Percentiles rank a stretch among this genome's conserved stretches.
Conservation (phyloP, 2,888 invertebrate species). For the Sympetrum striolatum region DNA sequence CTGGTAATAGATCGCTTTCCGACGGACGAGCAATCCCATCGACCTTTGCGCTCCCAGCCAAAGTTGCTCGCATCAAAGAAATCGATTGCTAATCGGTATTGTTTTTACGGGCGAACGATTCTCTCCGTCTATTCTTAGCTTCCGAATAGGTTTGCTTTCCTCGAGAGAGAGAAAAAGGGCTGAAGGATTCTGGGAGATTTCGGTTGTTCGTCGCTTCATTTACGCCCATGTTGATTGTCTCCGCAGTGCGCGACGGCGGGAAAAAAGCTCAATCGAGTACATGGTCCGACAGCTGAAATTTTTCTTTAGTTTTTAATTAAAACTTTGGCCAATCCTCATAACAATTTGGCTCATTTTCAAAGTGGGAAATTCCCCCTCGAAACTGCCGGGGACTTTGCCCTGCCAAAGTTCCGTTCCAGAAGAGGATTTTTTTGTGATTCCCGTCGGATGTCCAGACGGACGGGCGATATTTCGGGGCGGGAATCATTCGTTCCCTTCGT, state of each 20-base stretch:
- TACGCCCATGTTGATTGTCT: too few relatives aligned
- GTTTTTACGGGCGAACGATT: too few relatives aligned
- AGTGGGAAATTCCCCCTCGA: neutral
- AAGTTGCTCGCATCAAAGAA: neutral
- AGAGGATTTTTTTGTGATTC: neutral
- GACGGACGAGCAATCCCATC: neutral
- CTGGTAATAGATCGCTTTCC: neutral
- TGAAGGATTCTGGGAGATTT: too few relatives aligned
- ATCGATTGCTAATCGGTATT: neutral
- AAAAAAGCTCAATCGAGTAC: neutral
- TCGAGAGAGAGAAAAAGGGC: too few relatives aligned
- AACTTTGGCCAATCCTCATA: neutral
- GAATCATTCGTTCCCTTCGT: neutral
- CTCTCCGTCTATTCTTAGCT: too few relatives aligned
- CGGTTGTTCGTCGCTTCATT: too few relatives aligned
- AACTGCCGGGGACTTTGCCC: neutral
- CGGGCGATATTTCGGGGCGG: neutral
- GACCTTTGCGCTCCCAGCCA: neutral
- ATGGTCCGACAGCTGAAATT: neutral
- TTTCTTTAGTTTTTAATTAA: neutral
- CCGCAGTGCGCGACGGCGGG: too few relatives aligned
- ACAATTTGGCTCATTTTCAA: neutral
- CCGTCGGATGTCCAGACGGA: neutral
- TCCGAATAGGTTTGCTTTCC: too few relatives aligned
- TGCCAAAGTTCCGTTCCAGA: neutral